A percentile compares a stretch with the other conserved stretches of the same genome.
phyloP scores from a whole-genome alignment of 2,888 invertebrate species.

The Hypselothyrea guttata region DNA sequence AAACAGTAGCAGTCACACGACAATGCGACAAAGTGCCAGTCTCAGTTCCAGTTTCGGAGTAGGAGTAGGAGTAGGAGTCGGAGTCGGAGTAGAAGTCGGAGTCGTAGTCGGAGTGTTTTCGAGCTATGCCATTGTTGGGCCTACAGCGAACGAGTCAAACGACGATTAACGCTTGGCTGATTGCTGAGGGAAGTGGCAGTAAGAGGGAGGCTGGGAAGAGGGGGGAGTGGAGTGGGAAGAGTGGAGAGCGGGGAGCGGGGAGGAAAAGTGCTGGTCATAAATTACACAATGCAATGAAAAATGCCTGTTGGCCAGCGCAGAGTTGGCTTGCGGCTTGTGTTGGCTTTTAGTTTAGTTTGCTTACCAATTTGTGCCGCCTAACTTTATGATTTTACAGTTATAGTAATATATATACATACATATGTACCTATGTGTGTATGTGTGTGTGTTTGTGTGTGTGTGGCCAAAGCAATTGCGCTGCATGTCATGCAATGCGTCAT shows the following conservation, averaged over 20 bases:
- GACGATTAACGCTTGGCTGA: constrained; percentile 78
- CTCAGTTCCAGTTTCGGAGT: constrained; percentile 33
- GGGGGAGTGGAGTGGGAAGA: neutral
- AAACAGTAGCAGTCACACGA: constrained; percentile 72
- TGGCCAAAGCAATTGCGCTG: constrained; percentile 35
- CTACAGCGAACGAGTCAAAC: constrained; percentile 70
- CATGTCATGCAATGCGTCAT: constrained; percentile 67
- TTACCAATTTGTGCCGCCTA: constrained; percentile 17
- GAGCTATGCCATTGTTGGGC: constrained; percentile 59
- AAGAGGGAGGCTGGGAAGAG: too few species aligned
- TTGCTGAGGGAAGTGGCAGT: constrained; percentile 38
- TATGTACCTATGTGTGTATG: too few species aligned
- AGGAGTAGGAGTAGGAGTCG: too few species aligned
- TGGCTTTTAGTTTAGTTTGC: constrained; percentile 9
- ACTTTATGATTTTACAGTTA: constrained; percentile 35
- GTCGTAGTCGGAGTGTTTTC: constrained; percentile 14
- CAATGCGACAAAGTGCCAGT: constrained; percentile 77
- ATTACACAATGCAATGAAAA: constrained; percentile 69
- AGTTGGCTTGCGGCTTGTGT: constrained; percentile 12
- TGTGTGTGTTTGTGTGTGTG: constrained; percentile 31
- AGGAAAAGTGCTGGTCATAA: constrained; percentile 74
- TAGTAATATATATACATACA: neutral
- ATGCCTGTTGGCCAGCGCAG: constrained; percentile 44
- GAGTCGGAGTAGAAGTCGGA: constrained; percentile 12
- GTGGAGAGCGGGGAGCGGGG: neutral